phyloP scores from a whole-genome alignment of 2,888 invertebrate species.

The Halictus quadricinctus region DNA sequence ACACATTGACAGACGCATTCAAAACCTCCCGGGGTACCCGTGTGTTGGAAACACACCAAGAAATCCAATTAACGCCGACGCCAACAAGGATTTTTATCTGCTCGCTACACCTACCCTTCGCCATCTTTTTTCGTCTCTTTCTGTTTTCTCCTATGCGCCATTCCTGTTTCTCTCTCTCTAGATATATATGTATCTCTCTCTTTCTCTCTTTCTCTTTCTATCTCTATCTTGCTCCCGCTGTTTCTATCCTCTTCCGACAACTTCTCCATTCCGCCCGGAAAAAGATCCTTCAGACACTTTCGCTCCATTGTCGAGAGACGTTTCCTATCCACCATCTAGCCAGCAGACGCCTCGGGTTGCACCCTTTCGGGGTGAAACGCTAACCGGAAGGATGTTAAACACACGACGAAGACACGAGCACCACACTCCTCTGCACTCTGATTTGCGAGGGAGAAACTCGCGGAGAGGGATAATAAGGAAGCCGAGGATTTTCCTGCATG shows the following conservation, averaged over 20 bases:
- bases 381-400: slow-evolving; percentile 9
- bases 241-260: neutral
- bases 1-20: neutral
- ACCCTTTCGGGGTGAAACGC: slow-evolving; percentile 11
- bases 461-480: neutral
- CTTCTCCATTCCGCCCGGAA: slow-evolving; percentile 8
- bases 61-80: slow-evolving; percentile 28
- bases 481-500: neutral
- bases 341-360: slow-evolving; percentile 9
- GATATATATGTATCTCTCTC: too few relatives aligned
- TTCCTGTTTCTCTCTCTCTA: too few relatives aligned
- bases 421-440: neutral
- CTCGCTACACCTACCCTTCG: neutral
- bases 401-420: neutral
- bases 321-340: slow-evolving; percentile 9
- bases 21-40: neutral
- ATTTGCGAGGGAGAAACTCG: neutral
- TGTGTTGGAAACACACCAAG: slow-evolving; percentile 14
- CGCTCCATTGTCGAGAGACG: slow-evolving; percentile 10
- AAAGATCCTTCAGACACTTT: slow-evolving; percentile 9
- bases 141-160: neutral
- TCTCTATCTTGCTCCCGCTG: neutral
- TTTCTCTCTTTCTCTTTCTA: neutral
- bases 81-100: slow-evolving; percentile 22
- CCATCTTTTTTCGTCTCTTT: neutral